phyloP scores from a whole-genome alignment of 2,888 invertebrate genomes.

The Melangyna quadrimaculata region DNA sequence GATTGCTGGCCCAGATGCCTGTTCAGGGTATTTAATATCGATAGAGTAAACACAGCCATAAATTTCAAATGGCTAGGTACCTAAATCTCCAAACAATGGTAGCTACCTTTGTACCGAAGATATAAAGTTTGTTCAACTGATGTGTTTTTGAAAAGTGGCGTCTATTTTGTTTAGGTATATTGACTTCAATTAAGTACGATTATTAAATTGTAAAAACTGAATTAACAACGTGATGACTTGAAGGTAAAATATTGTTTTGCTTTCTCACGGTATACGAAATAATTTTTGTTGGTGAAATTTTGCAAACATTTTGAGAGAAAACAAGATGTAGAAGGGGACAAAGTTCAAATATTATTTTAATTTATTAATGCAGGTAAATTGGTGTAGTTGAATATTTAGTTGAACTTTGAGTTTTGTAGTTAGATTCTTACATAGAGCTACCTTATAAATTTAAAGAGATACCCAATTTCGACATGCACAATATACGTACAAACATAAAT shows the following conservation, averaged over 20 bases:
- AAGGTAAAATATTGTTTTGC: conserved; percentile 42
- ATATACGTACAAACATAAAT: too few relatives aligned
- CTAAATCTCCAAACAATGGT: not conserved
- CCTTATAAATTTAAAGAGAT: too few relatives aligned
- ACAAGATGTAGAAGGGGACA: not conserved
- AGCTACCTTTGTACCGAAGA: not conserved
- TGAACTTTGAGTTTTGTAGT: too few relatives aligned
- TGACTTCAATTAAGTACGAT: conserved; percentile 41
- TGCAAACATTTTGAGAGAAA: not conserved
- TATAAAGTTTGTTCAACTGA: conserved; percentile 36
- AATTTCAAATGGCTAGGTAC: not conserved
- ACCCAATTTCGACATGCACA: too few relatives aligned
- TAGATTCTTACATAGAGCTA: not conserved
- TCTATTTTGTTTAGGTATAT: conserved; percentile 36
- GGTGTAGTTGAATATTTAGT: not conserved
- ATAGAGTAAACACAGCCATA: conserved; percentile 50
- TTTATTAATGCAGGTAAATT: not conserved
- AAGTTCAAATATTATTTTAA: not conserved
- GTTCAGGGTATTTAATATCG: not conserved
- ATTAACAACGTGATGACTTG: conserved; percentile 41
- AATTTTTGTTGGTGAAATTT: not conserved
- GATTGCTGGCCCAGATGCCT: conserved; percentile 42
- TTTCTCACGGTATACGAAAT: conserved; percentile 31
- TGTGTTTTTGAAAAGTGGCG: conserved; percentile 38
- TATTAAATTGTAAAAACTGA: conserved; percentile 51